Percentiles rank a stretch among this genome's conserved stretches.
Conservation (phyloP, 2,113 vertebrate species). For the Dipodomys stephensi region DNA sequence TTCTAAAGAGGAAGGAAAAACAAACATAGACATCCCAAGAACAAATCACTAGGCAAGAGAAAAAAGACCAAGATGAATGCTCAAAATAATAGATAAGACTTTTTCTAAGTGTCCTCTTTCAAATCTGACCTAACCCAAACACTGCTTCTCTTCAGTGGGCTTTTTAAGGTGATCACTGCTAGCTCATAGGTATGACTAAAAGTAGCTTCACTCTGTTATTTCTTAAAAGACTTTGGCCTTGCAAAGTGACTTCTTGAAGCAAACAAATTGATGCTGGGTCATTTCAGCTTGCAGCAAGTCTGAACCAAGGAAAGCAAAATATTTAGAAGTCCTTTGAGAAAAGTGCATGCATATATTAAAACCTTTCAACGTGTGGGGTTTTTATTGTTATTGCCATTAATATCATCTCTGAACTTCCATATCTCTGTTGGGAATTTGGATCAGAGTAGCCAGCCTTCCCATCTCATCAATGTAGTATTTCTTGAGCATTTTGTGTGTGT, state of each 20-base stretch:
- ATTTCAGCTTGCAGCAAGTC: background rate
- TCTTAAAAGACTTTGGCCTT: constrained; percentile 17
- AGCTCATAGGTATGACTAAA: background rate
- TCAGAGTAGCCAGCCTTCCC: background rate
- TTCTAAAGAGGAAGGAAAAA: background rate
- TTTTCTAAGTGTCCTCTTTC: background rate
- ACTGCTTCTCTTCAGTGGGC: background rate
- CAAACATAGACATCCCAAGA: background rate
- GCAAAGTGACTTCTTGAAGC: background rate
- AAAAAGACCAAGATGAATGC: background rate
- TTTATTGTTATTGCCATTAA: background rate
- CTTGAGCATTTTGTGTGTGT: background rate
- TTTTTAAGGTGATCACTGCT: background rate
- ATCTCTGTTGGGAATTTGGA: background rate
- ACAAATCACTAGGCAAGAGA: background rate
- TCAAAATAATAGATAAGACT: background rate
- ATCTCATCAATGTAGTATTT: background rate
- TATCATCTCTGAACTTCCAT: background rate
- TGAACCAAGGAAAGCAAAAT: background rate
- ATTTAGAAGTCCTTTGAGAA: background rate
- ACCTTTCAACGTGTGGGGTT: background rate
- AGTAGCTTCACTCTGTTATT: background rate
- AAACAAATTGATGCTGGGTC: background rate
- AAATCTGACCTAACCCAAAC: background rate
- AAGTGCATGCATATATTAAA: background rate